These are phyloP conservation scores for Crotalus adamanteus DNA, from an alignment of 2,797 vertebrate species.

Conservation along the genomic window DNA sequence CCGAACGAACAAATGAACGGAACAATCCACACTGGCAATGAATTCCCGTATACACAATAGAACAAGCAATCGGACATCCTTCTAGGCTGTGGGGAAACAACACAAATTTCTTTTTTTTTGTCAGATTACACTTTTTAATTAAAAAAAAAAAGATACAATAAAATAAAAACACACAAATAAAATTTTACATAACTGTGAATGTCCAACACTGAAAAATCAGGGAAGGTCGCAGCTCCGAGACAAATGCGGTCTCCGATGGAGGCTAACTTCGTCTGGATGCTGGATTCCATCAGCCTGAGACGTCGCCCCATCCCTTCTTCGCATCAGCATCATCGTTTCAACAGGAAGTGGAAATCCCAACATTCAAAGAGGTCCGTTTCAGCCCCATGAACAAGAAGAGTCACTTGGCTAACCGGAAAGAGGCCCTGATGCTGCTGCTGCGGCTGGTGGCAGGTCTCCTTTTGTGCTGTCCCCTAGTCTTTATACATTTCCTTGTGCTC, in stretches of 20 bases:
- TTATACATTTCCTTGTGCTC: slow-evolving; percentile 72
- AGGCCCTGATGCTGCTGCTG: neutral
- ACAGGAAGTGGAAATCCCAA: slow-evolving; percentile 46
- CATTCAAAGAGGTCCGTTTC: slow-evolving; percentile 45
- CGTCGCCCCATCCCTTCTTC: slow-evolving; percentile 52
- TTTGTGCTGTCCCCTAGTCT: slow-evolving; percentile 58
- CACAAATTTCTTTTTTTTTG: slow-evolving; percentile 67
- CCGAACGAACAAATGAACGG: slow-evolving; percentile 46
- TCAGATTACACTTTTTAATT: slow-evolving; percentile 72
- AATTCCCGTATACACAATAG: slow-evolving; percentile 74
- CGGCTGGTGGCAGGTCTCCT: slow-evolving; percentile 32
- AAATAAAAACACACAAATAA: slow-evolving; percentile 85
- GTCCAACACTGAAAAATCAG: slow-evolving; percentile 82
- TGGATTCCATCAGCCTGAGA: slow-evolving; percentile 44
- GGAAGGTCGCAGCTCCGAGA: slow-evolving; percentile 78
- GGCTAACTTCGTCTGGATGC: slow-evolving; percentile 47
- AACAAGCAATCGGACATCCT: slow-evolving; percentile 67
- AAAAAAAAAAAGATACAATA: slow-evolving; percentile 76
- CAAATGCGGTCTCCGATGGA: slow-evolving; percentile 75
- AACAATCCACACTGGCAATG: slow-evolving; percentile 69
- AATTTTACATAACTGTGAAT: slow-evolving; percentile 80
- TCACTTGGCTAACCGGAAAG: slow-evolving; percentile 34
- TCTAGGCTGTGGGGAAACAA: slow-evolving; percentile 74
- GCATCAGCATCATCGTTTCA: slow-evolving; percentile 13
- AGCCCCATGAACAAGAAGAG: slow-evolving; percentile 34